Percentiles rank a stretch among this genome's conserved stretches.
Evolutionary conservation across 2,888 invertebrate species (phyloP).

Genomic region (Rambutsinella grinnellia): DNA sequence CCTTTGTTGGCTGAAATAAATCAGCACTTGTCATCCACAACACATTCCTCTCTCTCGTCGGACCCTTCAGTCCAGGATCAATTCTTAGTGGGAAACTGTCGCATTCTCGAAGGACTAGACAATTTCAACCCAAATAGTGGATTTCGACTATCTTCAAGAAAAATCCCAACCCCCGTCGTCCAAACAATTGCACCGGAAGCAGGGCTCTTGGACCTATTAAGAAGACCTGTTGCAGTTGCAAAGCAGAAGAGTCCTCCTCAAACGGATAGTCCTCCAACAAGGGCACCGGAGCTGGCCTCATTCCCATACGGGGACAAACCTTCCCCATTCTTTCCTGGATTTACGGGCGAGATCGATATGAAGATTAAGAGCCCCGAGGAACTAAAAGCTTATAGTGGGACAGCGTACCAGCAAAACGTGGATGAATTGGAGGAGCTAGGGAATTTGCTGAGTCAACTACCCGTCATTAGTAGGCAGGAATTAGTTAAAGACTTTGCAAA

Average conservation of each 20-base stretch:
- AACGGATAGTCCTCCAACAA: background rate
- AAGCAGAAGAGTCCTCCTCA: background rate
- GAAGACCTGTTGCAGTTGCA: conserved; percentile 22
- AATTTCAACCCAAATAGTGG: background rate
- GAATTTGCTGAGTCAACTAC: conserved; percentile 19
- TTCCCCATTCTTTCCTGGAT: conserved; percentile 18
- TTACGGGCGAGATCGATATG: conserved; percentile 1
- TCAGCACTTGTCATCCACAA: background rate
- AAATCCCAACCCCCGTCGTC: background rate
- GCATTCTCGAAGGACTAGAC: background rate
- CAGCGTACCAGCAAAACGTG: no score
- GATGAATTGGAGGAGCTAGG: conserved; percentile 22
- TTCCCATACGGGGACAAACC: conserved; percentile 5
- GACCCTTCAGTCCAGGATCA: background rate
- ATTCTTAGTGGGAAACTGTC: no score
- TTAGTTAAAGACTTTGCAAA: conserved; percentile 34
- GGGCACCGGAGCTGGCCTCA: background rate
- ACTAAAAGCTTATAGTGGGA: background rate
- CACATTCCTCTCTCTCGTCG: background rate
- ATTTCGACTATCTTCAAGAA: background rate
- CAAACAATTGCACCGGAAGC: background rate
- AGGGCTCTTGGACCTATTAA: background rate
- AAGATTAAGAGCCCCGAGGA: conserved; percentile 5
- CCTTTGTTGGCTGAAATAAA: conserved; percentile 11
- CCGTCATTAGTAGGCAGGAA: conserved; percentile 24